Base-by-base conservation (phyloP, 2,797 vertebrate genomes). In the Poecile montanus region DNA sequence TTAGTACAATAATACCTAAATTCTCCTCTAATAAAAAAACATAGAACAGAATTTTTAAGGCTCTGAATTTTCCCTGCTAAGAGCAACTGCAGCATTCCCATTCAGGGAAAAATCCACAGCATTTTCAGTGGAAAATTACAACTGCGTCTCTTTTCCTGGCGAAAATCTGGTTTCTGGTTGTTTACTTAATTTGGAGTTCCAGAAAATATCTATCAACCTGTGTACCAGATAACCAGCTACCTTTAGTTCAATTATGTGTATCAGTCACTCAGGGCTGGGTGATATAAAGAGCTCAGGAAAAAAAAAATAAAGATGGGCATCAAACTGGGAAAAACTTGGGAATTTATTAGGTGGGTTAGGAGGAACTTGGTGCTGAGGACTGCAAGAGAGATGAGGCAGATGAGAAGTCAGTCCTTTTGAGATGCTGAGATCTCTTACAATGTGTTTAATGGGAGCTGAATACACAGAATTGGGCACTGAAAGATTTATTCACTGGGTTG, bases 401-500 rank as follows among this genome's bases (percentile, higher is more conserved):
- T 78, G 44, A 72, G 38, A 27, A 89, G 36, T 47, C 44, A 42
- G 29, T 53, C 66, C 73, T 26, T 88, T 47, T 54, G 67, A 81
- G 87, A 48, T 45, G 62, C 54, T 53, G 77, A 84, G 70, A 45
- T 58, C 63, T 32, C 87, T 80, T 29, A 91, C 72, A 92, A 83
- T 75, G 78, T 57, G 34, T 93, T 81, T 91, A 83, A 89, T 91
- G 89, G 88, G 53, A 89, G 38, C 84, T 93, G 92, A 95, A 92
- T 87, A 9, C 23, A 65, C 45, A 87, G 84, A 91, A 92, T 91
- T 79, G 84, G 72, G 75, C 57, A 42, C 57, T 11, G 85, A 85
- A 78, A 96, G 91, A 95, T 95, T 96, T 91, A 96, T 95, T 96
- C 95, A 93, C 71, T 78, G 60, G 20, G 51, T 94, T 96, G 90